Evolutionary conservation across 2,888 invertebrate species (phyloP), one percentile per base, ranked within the genome.

Genomic region (Drosophila nr. fundita): DNA sequence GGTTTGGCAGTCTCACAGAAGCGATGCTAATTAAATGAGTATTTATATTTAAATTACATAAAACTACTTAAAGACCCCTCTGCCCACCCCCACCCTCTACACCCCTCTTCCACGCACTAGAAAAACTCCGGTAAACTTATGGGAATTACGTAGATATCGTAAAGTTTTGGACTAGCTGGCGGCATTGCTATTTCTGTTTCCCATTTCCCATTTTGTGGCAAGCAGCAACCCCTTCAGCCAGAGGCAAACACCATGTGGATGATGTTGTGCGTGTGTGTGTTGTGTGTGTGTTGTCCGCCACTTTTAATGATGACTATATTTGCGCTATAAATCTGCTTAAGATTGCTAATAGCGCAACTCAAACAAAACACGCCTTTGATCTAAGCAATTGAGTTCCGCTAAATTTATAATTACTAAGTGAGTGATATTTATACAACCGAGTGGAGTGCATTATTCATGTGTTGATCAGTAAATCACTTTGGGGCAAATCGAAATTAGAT

Each of bases 1-100:
- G 86, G 89, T 36, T 49, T 38, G 58, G n/a, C 40, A 76, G 73
- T 80, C 84, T 76, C 88, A 48, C 64, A 75, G 89, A 69, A 81
- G 72, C 87, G 70, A 61, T 73, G 87, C 87, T 87, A 87, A 87
- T 87, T 87, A 87, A 87, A 87, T 84, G 89, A 87, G 84, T 86
- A 86, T 86, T 86, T 86, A 90, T 90, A 90, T 86, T 86, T 87
- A 90, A 90, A 87, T 87, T 90, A 89, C 79, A 76, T 59, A 70
- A 90, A 87, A 90, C 89, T 90, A 87, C 89, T 89, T 83, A 74
- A 83, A 30, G 24, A 30, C 30, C 18, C 5, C 29, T 8, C 45
- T 15, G 15, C 21, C 3, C 21, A 21, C 10, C 4, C 15, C 7
- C 7, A 1, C 38, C 8, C 40, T 0, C 2, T 11, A 5, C 5